Base-by-base conservation (phyloP, 2,888 invertebrate genomes). In the Cordilura impudica region DNA sequence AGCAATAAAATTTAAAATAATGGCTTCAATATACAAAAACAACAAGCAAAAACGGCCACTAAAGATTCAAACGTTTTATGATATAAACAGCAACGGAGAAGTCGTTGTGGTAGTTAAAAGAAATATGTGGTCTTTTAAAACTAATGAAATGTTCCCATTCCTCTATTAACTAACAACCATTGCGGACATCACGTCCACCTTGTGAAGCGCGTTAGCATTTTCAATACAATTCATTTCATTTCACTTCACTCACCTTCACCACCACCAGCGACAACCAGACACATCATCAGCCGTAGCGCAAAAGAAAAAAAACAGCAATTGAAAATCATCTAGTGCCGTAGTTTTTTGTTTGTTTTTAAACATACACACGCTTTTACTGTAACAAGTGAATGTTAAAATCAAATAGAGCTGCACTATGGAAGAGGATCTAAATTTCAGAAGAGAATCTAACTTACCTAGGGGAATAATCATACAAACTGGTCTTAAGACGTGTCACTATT, bases 191-290 rank as follows among this genome's bases (percentile, higher is more conserved):
- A 66, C 58, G 71, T 76, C 75, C 79, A 67, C 71, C 75, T 75
- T n/a, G 63, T 26, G 67, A 72, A 67, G 61, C 29, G 56, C 19
- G 54, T 58, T 45, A 65, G 71, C 63, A 65, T 61, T 60, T 58
- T 78, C 74, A 60, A 70, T 67, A 70, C 63, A 63, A 39, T 39
- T 39, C 74, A 61, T 74, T 73, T 63, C 60, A 66, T 60, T 78
- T 75, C 78, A 78, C 74, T 60, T 66, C 63, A 65, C 63, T 70
- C 56, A 79, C 75, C 79, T 79, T 79, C 79, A 76, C 67, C 75
- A 79, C 75, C 67, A 76, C 45, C 75, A 79, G 79, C 79, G 79
- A 79, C 79, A 79, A 58, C 35, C 39, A 31, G 71, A 72, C 67
- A 75, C 35, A 43, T 45, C 14, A 4, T 39, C 12, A 39, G 12